Base-by-base conservation (phyloP, 1,140 invertebrate species). In the Drosophila burlai region DNA sequence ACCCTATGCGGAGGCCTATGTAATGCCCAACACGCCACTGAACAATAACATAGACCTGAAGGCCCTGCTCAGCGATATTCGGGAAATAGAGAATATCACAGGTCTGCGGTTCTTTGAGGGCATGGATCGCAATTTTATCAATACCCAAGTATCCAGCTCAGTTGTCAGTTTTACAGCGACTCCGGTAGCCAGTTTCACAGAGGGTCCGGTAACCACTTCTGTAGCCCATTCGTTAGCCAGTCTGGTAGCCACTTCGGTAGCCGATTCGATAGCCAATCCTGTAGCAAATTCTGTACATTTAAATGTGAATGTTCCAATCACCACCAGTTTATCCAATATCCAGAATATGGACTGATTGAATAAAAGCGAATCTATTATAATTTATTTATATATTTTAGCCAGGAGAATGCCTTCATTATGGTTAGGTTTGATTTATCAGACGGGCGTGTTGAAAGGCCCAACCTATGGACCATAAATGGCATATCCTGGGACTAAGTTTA, bases 71-170 rank as follows among this genome's bases (percentile, higher is more conserved):
- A 97, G 98, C 29, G 97, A 98, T 38, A 95, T 97, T 29, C 98
- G 99, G 77, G 95, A 95, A 52, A 96, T 99, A 76, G 98, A 99
- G 94, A 94, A 96, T 91, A 96, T 97, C 21, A 97, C 98, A 2
- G 99, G 99, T 6, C 94, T 99, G 60, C 93, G 99, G 76, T 97
- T 99, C 85, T 99, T 99, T 93, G 97, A 98, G 80, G 96, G 95
- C 7, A 61, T 89, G n/a, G 78, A 83, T 59, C 84, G 84, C 5
- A 81, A 89, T 31, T 89, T 83, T 58, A 50, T 89, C 10, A 63
- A 63, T 21, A 79, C 63, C n/a, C 84, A 79, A 59, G 63, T 66
- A 29, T 8, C 38, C 34, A 29, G 11, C 45, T 7, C 63, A 9
- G 2, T 9, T 26, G 13, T 7, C 7, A 18, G n/a, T n/a, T 8